Base-by-base conservation (phyloP, 2,888 invertebrate species). In the Carabus problematicus region DNA sequence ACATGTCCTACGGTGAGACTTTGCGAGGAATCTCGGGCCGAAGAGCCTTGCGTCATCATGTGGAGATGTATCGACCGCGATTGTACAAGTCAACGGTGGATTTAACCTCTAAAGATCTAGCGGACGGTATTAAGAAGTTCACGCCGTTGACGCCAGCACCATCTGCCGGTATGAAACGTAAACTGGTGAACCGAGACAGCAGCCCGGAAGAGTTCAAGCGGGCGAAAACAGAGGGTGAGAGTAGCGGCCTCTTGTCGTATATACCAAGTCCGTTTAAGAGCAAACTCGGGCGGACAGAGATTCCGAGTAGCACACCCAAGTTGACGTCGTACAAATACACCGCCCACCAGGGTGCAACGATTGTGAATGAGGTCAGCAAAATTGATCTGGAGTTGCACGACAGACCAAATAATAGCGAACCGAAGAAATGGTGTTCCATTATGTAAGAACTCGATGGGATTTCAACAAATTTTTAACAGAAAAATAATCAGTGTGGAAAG, bases 341-440 rank as follows among this genome's bases (percentile, higher is more conserved):
- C 3, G 54, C 41, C 9, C 45, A 66, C 58, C 16, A 11, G 14
- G 39, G 70, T 7, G 63, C 71, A 72, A 68, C 74, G 54, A 76
- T 76, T 49, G 74, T 75, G 55, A 72, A 74, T 45, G 72, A 75
- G 52, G 72, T 74, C 6, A 72, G 71, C 56, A 72, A 74, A 60
- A 72, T 73, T 56, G 63, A 58, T 14, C 45, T 73, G 49, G 72
- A 73, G 58, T 52, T 29, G 29, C 29, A 29, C 29, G 29, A 29
- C 29, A 29, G 29, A 29, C 29, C 29, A 29, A 29, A 71, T 41
- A 74, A 73, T 12, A 71, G 67, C n/a, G 70, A 72, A n/a, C 75
- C 77, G 29, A 78, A 78, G 67, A 79, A 77, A 68, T 77, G 78
- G 77, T 80, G 80, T 75, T 70, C 75, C 19, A 70, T 80, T 52